Evolutionary conservation across 23 tunicate genomes (phyloP).

Genomic region (Styela clava): DNA sequence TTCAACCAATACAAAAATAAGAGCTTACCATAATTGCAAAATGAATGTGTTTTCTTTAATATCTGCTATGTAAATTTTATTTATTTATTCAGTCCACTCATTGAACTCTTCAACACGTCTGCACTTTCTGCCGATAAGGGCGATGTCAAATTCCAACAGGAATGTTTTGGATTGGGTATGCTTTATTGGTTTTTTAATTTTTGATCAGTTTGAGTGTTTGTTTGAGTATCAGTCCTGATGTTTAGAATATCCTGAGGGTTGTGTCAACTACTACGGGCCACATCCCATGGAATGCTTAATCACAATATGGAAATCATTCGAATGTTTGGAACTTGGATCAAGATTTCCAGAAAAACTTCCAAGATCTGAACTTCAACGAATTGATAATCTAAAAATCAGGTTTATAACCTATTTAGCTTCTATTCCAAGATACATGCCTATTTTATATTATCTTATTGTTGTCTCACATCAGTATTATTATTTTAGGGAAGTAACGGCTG

Average conservation of each 20-base stretch:
- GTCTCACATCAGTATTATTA: not conserved
- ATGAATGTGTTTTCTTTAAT: too few relatives aligned
- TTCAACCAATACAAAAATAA: too few relatives aligned
- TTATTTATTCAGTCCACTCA: not conserved
- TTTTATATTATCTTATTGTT: not conserved
- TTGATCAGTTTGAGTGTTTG: not conserved
- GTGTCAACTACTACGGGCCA: conserved; percentile 26
- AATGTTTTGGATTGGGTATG: conserved; percentile 25
- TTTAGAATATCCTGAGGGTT: conserved; percentile 22
- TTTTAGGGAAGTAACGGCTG: not conserved
- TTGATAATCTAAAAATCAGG: not conserved
- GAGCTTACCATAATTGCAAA: too few relatives aligned
- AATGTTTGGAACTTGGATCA: not conserved
- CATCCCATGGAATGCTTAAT: conserved; percentile 28
- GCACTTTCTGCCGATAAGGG: conserved; percentile 5
- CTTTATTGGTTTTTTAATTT: not conserved
- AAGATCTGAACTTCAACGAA: not conserved
- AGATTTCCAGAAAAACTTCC: conserved; percentile 17
- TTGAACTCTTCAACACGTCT: not conserved
- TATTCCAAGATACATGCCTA: not conserved
- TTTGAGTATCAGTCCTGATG: not conserved
- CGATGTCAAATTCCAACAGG: conserved; percentile 13
- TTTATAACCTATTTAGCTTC: not conserved
- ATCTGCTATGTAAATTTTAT: too few relatives aligned
- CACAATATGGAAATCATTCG: conserved; percentile 13